Conservation (phyloP, 1,140 invertebrate species). For the Manduca sexta region DNA sequence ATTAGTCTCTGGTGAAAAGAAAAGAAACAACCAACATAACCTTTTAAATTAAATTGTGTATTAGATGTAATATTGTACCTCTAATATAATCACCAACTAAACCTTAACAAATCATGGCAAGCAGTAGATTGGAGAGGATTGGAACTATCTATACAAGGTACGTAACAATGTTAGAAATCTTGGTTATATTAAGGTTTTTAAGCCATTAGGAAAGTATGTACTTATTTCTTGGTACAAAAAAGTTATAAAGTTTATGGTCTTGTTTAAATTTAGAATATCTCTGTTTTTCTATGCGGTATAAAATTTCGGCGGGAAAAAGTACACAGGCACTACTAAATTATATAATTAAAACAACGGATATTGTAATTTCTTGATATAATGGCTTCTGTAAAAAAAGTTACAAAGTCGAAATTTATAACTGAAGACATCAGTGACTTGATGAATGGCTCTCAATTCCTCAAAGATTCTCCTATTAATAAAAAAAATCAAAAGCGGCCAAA, state of each 20-base stretch:
- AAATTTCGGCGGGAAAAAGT: conserved; percentile 17
- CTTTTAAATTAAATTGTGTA: too few relatives aligned
- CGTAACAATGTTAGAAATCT: too few relatives aligned
- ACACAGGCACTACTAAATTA: neutral
- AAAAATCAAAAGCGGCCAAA: conserved; percentile 36
- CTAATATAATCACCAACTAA: too few relatives aligned
- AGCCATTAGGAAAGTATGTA: too few relatives aligned
- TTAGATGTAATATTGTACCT: too few relatives aligned
- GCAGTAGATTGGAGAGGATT: conserved; percentile 80
- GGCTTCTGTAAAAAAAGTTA: conserved; percentile 32
- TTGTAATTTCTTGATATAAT: conserved; percentile 13
- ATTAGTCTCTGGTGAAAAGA: too few relatives aligned
- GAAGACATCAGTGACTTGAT: conserved; percentile 45
- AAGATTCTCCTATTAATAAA: conserved; percentile 37
- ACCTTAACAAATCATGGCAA: conserved; percentile 51
- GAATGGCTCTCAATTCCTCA: conserved; percentile 41
- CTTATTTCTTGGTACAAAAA: neutral
- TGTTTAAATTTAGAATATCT: neutral
- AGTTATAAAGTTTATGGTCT: neutral
- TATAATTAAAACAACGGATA: too few relatives aligned
- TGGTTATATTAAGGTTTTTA: too few relatives aligned
- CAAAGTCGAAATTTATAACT: conserved; percentile 39
- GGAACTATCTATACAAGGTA: conserved; percentile 83
- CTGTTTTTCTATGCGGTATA: conserved; percentile 1
- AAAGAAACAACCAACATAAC: too few relatives aligned